Conservation (phyloP, 2,113 vertebrate genomes). For the Elaphurus davidianus region DNA sequence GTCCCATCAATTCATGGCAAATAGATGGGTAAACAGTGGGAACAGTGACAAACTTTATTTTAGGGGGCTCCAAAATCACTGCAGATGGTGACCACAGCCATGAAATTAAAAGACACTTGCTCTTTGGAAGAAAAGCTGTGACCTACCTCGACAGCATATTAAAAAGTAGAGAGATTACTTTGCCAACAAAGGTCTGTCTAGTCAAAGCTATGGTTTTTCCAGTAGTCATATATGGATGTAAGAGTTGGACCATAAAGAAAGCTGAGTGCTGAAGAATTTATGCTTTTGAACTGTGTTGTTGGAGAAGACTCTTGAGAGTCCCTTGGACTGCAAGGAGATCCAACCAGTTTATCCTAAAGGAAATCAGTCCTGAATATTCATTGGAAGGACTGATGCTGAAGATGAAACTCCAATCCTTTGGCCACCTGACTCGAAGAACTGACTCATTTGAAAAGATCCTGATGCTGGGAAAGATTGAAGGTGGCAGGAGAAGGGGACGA, state of each 20-base stretch:
- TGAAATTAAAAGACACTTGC: neutral
- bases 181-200: neutral
- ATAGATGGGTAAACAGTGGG: neutral
- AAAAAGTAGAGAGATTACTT: neutral
- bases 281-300: neutral
- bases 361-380: neutral
- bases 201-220: neutral
- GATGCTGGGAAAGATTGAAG: neutral
- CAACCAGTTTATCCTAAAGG: neutral
- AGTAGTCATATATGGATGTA: neutral
- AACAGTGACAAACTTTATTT: neutral
- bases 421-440: accelerated
- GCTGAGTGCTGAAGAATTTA: neutral
- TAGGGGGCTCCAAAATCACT: neutral
- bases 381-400: neutral
- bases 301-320: neutral
- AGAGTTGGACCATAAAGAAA: neutral
- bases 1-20: neutral
- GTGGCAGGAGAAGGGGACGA: accelerated
- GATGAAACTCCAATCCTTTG: neutral
- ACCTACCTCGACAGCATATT: accelerated
- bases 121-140: neutral
- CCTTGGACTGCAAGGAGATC: neutral
- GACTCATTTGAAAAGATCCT: neutral
- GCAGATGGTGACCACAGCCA: neutral